phyloP scores from a whole-genome alignment of 2,888 invertebrate species.

The Schizotus pectinicornis region DNA sequence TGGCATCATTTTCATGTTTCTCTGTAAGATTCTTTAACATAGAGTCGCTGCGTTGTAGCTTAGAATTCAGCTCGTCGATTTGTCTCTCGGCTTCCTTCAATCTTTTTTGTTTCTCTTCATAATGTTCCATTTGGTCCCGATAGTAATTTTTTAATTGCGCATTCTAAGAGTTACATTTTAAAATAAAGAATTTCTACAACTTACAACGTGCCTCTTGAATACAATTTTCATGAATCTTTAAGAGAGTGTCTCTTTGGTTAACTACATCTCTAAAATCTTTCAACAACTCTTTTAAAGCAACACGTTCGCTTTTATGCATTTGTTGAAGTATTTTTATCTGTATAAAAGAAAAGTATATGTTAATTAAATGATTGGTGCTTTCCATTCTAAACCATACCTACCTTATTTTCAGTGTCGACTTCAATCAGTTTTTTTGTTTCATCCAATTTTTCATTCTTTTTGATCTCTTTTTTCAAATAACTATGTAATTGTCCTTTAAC shows the following conservation, averaged over 20 bases:
- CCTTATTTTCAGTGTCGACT: conserved; percentile 40
- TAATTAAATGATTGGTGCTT: not conserved
- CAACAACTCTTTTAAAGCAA: conserved; percentile 45
- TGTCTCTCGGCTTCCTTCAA: not conserved
- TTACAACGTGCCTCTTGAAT: conserved; percentile 37
- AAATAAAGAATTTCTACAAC: not conserved
- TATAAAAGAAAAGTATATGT: conserved; percentile 27
- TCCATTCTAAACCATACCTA: conserved; percentile 16
- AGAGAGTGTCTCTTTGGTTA: conserved; percentile 43
- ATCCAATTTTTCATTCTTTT: conserved; percentile 45
- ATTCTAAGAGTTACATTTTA: conserved; percentile 12
- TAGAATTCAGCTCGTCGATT: too few relatives aligned
- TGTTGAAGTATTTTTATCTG: conserved; percentile 50
- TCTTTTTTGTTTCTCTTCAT: not conserved
- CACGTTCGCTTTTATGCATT: conserved; percentile 48
- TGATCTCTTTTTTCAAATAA: conserved; percentile 46
- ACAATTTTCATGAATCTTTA: conserved; percentile 38
- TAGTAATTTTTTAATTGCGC: conserved; percentile 15
- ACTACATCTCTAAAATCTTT: conserved; percentile 43
- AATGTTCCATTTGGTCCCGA: not conserved
- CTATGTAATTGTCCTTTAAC: conserved; percentile 49
- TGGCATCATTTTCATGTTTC: too few relatives aligned
- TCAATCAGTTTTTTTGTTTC: conserved; percentile 47
- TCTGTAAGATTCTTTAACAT: too few relatives aligned
- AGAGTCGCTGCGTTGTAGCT: too few relatives aligned